Evolutionary conservation across 2,113 vertebrate species (phyloP).

Genomic region (Brienomyrus brachyistius): DNA sequence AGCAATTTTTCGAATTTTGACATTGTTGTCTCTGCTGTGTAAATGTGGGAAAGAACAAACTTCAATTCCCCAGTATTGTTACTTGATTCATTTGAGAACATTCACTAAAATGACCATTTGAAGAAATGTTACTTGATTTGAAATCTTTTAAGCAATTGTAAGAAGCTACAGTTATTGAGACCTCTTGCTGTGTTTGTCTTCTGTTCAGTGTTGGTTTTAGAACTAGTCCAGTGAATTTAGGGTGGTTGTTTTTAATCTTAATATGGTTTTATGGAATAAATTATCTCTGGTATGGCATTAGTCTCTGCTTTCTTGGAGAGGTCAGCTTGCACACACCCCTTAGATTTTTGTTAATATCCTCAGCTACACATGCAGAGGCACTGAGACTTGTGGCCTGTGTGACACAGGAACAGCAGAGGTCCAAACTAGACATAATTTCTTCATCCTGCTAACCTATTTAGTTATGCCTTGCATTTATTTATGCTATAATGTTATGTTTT

Average conservation of each 20-base stretch:
- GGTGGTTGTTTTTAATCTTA: not conserved
- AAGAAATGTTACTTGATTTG: not conserved
- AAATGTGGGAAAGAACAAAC: not conserved
- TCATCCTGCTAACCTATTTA: not conserved
- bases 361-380: not conserved
- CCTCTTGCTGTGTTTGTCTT: not conserved
- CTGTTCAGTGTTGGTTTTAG: not conserved
- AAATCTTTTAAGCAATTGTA: not conserved
- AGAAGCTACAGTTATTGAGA: not conserved
- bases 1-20: not conserved
- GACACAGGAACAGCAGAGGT: not conserved
- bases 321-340: not conserved
- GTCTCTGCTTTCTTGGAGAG: not conserved
- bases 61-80: not conserved
- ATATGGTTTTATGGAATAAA: constrained; percentile 3
- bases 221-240: not conserved
- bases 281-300: not conserved
- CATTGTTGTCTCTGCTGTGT: not conserved
- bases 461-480: not conserved
- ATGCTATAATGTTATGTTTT: not conserved
- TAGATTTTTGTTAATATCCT: not conserved
- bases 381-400: not conserved
- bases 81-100: not conserved
- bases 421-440: not conserved
- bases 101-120: not conserved